Conservation (phyloP, 2,797 vertebrate genomes). For the Amblyopsis hoosieri region DNA sequence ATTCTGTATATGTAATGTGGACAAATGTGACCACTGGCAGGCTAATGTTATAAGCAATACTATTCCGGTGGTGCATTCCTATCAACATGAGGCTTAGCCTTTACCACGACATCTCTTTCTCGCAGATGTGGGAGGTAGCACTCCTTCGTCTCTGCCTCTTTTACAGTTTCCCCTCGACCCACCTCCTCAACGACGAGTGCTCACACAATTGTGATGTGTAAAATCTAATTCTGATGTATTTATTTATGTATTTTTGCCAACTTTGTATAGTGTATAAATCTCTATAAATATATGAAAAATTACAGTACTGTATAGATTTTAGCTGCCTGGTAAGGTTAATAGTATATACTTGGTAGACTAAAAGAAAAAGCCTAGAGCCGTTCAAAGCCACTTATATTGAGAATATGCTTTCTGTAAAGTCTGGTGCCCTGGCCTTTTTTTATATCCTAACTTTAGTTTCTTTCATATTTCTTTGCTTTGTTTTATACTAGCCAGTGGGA, state of each 20-base stretch:
- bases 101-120: conserved; percentile 43
- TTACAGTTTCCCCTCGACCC: conserved; percentile 63
- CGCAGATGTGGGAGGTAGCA: conserved; percentile 62
- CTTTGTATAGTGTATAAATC: conserved; percentile 89
- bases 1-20: conserved; percentile 37
- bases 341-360: conserved; percentile 83
- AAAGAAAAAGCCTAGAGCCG: conserved; percentile 80
- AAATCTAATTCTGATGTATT: conserved; percentile 81
- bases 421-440: conserved; percentile 72
- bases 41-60: conserved; percentile 69
- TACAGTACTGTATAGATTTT: conserved; percentile 87
- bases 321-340: conserved; percentile 84
- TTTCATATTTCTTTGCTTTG: conserved; percentile 56
- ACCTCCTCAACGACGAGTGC: conserved; percentile 73
- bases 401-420: conserved; percentile 78
- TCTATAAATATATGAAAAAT: conserved; percentile 84
- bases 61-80: conserved; percentile 20
- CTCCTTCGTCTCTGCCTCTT: conserved; percentile 59
- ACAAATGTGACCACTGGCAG: conserved; percentile 47
- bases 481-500: conserved; percentile 73
- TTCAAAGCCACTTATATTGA: conserved; percentile 79
- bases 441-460: conserved; percentile 66
- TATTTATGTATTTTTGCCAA: conserved; percentile 85
- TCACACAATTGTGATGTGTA: conserved; percentile 81
- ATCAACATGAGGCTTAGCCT: conserved; percentile 6